Evolutionary conservation across 2,888 invertebrate species (phyloP).

Genomic region (Watsonalla binaria): DNA sequence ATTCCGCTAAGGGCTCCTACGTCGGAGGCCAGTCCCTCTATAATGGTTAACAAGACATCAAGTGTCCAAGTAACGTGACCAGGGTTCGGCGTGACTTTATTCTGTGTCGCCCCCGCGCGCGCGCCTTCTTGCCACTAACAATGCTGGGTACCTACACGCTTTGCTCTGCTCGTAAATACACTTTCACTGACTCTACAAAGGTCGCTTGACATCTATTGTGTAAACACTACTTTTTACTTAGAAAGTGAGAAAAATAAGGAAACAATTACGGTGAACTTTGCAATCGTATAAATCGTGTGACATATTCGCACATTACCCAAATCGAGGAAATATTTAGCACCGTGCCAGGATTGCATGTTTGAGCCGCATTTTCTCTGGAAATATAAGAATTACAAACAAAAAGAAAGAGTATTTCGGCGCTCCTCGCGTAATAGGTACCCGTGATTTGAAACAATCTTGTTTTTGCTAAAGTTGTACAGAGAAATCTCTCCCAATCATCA

Average conservation of each 20-base stretch:
- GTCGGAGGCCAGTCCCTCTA: slow-evolving; percentile 37
- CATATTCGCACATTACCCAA: neutral
- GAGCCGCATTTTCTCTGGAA: slow-evolving; percentile 42
- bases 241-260: too few relatives aligned
- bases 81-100: slow-evolving; percentile 17
- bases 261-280: neutral
- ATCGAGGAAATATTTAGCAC: slow-evolving; percentile 15
- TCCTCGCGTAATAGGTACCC: slow-evolving; percentile 45
- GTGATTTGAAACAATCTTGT: slow-evolving; percentile 64
- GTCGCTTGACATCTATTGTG: neutral
- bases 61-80: slow-evolving; percentile 28
- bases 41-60: slow-evolving; percentile 31
- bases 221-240: neutral
- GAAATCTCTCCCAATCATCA: slow-evolving; percentile 57
- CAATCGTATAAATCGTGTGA: neutral
- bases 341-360: slow-evolving; percentile 50
- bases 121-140: slow-evolving; percentile 11
- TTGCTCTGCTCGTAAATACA: slow-evolving; percentile 14
- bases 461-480: slow-evolving; percentile 44
- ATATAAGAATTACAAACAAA: slow-evolving; percentile 41
- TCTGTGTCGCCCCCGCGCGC: neutral
- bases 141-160: slow-evolving; percentile 5
- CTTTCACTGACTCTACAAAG: slow-evolving; percentile 21
- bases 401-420: slow-evolving; percentile 44
- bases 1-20: slow-evolving; percentile 9